Conservation (phyloP, 2,888 invertebrate genomes). For the Phalangium opilio region DNA sequence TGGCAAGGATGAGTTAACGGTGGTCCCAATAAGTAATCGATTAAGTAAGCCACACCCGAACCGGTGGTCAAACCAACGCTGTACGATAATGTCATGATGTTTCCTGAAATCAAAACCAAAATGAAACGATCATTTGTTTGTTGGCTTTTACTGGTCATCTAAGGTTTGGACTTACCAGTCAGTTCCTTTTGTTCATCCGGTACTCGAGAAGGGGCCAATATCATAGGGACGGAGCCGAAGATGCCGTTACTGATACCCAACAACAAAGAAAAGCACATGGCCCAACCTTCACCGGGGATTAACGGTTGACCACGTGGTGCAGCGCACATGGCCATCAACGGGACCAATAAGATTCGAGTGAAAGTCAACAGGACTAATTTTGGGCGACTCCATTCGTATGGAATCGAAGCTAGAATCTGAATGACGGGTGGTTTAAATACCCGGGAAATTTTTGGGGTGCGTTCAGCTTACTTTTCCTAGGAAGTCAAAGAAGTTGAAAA, state of each 20-base stretch:
- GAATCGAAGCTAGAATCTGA: slow-evolving; percentile 58
- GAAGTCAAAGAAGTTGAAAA: slow-evolving; percentile 72
- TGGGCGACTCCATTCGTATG: slow-evolving; percentile 65
- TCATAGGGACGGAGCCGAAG: slow-evolving; percentile 83
- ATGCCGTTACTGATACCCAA: slow-evolving; percentile 73
- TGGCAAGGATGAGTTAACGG: slow-evolving; percentile 12
- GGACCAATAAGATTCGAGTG: slow-evolving; percentile 56
- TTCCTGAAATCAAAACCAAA: slow-evolving; percentile 41
- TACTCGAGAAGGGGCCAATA: slow-evolving; percentile 71
- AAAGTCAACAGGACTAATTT: slow-evolving; percentile 60
- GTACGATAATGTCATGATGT: slow-evolving; percentile 84
- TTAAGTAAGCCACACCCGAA: slow-evolving; percentile 65
- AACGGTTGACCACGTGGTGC: slow-evolving; percentile 59
- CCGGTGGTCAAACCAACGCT: slow-evolving; percentile 72
- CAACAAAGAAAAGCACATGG: slow-evolving; percentile 47
- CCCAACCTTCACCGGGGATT: slow-evolving; percentile 47
- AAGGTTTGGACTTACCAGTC: no score
- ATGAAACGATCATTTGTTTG: neutral
- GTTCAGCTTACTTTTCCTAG: slow-evolving; percentile 51
- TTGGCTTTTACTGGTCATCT: no score
- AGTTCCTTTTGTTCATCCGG: slow-evolving; percentile 71
- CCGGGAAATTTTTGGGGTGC: neutral
- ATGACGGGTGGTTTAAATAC: slow-evolving; percentile 1
- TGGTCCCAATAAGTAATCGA: slow-evolving; percentile 19
- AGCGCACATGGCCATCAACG: slow-evolving; percentile 63